Percentiles rank a stretch among this genome's conserved stretches.
phyloP scores from a whole-genome alignment of 2,888 invertebrate genomes.

The Coecobrya sp. region DNA sequence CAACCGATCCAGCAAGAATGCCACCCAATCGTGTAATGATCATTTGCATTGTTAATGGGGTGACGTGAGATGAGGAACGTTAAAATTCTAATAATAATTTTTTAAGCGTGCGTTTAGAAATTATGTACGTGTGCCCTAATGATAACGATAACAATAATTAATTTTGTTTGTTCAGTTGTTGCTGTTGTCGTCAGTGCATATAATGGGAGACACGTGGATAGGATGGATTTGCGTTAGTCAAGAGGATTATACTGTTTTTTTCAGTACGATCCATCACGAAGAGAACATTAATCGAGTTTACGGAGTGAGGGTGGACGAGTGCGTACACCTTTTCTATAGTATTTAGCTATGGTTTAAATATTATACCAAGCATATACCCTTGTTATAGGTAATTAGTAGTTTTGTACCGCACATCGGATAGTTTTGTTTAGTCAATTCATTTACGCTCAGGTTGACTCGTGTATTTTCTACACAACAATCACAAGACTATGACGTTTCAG shows the following conservation, averaged over 20 bases:
- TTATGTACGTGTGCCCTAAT: neutral
- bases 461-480: neutral
- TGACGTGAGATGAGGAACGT: slow-evolving; percentile 56
- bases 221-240: neutral
- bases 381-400: neutral
- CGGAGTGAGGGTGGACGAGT: neutral
- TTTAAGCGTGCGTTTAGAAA: neutral
- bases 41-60: slow-evolving; percentile 41
- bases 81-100: slow-evolving; percentile 1
- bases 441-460: neutral
- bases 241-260: neutral
- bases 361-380: neutral
- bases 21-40: neutral
- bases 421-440: neutral
- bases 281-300: neutral
- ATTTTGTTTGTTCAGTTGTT: slow-evolving; percentile 40
- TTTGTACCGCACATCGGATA: neutral
- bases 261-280: neutral
- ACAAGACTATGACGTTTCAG: neutral
- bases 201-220: slow-evolving; percentile 39
- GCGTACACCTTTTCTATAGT: neutral
- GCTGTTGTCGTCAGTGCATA: neutral
- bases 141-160: slow-evolving; percentile 36
- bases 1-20: neutral
- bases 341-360: neutral